Percentiles rank a stretch among this genome's conserved stretches.
Conservation (phyloP, 2,797 vertebrate genomes). For the Sarcoramphus papa region DNA sequence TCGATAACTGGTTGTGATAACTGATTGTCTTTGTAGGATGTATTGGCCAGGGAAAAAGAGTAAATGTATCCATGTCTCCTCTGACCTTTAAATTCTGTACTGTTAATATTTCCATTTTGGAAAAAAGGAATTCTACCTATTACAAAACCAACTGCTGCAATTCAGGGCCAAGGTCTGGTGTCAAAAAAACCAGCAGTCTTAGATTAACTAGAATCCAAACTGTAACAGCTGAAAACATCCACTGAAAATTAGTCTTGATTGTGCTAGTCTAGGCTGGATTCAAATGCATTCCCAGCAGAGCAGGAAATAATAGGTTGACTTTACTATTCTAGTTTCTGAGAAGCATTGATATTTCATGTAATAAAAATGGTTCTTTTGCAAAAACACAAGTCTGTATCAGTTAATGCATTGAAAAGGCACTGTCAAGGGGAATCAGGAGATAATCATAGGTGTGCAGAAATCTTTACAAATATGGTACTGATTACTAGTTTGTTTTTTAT, state of each 20-base stretch:
- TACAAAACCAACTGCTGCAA: background rate
- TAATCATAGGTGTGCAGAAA: background rate
- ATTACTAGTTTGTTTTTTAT: background rate
- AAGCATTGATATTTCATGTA: background rate
- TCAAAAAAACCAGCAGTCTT: background rate
- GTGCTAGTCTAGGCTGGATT: background rate
- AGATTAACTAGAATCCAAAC: background rate
- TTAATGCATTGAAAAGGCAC: background rate
- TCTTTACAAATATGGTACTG: background rate
- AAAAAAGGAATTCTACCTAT: background rate
- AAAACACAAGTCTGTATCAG: background rate
- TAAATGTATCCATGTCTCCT: background rate
- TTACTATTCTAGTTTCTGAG: background rate
- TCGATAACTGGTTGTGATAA: background rate
- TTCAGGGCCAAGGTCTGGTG: background rate
- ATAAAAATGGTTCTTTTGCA: background rate
- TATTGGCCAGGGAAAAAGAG: background rate
- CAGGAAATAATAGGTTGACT: background rate
- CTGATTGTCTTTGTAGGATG: background rate
- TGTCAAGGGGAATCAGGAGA: background rate
- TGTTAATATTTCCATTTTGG: background rate
- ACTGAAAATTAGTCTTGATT: background rate
- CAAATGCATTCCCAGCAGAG: background rate
- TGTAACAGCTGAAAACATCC: background rate
- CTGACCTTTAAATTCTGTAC: background rate